Conservation (phyloP, 2,888 invertebrate species). For the Linnaemya tessellans region DNA sequence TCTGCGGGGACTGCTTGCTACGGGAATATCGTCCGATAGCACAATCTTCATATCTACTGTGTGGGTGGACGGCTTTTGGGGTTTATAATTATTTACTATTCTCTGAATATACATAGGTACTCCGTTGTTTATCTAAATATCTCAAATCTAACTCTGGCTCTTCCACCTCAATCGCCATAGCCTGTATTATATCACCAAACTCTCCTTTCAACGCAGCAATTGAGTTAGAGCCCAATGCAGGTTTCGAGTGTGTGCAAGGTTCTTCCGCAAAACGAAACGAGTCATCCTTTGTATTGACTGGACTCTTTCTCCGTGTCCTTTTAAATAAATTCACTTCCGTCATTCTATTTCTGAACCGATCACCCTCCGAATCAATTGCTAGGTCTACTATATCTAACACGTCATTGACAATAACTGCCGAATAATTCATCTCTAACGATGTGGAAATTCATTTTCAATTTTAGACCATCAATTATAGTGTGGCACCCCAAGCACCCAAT, state of each 20-base stretch:
- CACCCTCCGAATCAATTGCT: background rate
- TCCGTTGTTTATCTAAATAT: background rate
- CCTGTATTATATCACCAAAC: too few relatives aligned
- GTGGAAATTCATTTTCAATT: background rate
- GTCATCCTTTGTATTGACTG: background rate
- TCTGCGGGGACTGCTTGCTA: constrained; percentile 74
- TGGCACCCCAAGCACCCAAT: too few relatives aligned
- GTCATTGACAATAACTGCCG: background rate
- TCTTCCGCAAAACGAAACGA: background rate
- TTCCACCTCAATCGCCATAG: too few relatives aligned
- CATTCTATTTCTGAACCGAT: background rate
- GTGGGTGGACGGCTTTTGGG: constrained; percentile 52
- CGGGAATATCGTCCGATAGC: constrained; percentile 74
- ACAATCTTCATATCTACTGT: constrained; percentile 10
- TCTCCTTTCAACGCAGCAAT: too few relatives aligned
- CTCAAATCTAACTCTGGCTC: too few relatives aligned
- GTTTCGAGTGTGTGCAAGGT: background rate
- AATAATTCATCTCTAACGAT: background rate
- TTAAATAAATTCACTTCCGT: background rate
- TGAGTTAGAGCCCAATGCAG: too few relatives aligned
- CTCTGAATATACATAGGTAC: too few relatives aligned
- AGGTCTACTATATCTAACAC: background rate
- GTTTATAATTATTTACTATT: constrained; percentile 75
- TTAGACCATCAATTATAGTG: background rate
- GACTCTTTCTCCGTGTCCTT: background rate